Evolutionary conservation across 2,113 vertebrate species (phyloP), one percentile per base, ranked within the genome.

Genomic region (Dipodomys stephensi): DNA sequence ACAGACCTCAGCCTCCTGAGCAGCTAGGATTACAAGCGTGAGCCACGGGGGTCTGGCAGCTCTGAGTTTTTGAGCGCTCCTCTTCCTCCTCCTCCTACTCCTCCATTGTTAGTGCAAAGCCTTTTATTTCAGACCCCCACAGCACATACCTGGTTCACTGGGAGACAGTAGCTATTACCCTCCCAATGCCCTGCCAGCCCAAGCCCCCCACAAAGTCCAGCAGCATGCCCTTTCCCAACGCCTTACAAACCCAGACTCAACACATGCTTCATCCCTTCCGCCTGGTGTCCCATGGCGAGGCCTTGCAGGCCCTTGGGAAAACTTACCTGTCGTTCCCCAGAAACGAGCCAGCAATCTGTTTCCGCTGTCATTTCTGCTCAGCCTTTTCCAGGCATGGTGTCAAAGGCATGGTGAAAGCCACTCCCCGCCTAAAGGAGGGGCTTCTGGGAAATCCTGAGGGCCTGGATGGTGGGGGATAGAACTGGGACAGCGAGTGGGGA

Each of bases 271-370:
- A 35, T 12, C 15, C 23, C 35, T 53, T 27, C 62, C 62, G 62
- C 64, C n/a, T 85, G 53, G 53, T 57, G 53, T 57, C 53, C 53
- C 12, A 57, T 16, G 12, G 15, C 15, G 53, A 57, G 23, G 6
- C 62, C 23, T 78, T 71, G 87, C 53, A 57, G 53, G 72, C 32
- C 46, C 44, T 87, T 77, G 65, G 69, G 78, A 0, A 92, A 86
- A 96, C 98, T 97, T 98, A 98, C 99, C 99, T 99, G 99, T 99
- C 99, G 98, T 99, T 99, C 99, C 99, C 96, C 99, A 98, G 97
- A 5, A 39, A 99, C 99, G 98, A 99, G 99, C 99, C 99, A 99
- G 99, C 99, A 79, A 99, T 99, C 97, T 99, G 99, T 98, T 99
- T 99, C 98, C 99, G 99, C 94, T 98, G 99, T 15, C 99, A 99